These are phyloP conservation scores for Drosophila sulfurigaster DNA, from an alignment of 1,140 invertebrate genomes.

Conservation along the genomic window DNA sequence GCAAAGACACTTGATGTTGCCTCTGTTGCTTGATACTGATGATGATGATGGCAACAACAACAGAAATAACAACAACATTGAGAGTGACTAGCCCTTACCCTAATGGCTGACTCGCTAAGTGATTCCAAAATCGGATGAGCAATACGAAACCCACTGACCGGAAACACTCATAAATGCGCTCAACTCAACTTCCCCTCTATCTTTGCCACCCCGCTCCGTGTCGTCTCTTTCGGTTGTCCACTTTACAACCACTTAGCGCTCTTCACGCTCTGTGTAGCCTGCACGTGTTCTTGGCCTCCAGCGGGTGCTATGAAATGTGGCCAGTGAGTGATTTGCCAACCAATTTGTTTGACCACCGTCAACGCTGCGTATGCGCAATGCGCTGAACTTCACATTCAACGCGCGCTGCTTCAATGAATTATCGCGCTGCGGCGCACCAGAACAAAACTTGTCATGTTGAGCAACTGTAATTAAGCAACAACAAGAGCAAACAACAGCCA, in stretches of 20 bases:
- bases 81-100: slow-evolving; percentile 25
- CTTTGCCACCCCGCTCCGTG: not conserved
- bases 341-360: slow-evolving; percentile 35
- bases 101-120: slow-evolving; percentile 61
- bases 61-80: too few relatives aligned
- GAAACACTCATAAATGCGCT: slow-evolving; percentile 74
- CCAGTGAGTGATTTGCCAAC: slow-evolving; percentile 57
- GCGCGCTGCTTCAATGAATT: slow-evolving; percentile 49
- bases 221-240: not conserved
- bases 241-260: slow-evolving; percentile 39
- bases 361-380: slow-evolving; percentile 50
- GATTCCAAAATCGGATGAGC: slow-evolving; percentile 35
- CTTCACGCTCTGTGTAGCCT: slow-evolving; percentile 64
- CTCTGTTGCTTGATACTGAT: slow-evolving; percentile 3
- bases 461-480: slow-evolving; percentile 64
- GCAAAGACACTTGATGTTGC: slow-evolving; percentile 11
- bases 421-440: slow-evolving; percentile 39
- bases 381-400: slow-evolving; percentile 33
- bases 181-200: not conserved
- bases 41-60: slow-evolving; percentile 6
- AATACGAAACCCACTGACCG: slow-evolving; percentile 55
- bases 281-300: slow-evolving; percentile 70
- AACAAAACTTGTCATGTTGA: slow-evolving; percentile 60
- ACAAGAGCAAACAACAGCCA: slow-evolving; percentile 30
- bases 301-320: slow-evolving; percentile 41